A percentile compares a stretch with the other conserved stretches of the same genome.
phyloP scores from a whole-genome alignment of 2,888 invertebrate genomes.

The Fragum whitleyi region DNA sequence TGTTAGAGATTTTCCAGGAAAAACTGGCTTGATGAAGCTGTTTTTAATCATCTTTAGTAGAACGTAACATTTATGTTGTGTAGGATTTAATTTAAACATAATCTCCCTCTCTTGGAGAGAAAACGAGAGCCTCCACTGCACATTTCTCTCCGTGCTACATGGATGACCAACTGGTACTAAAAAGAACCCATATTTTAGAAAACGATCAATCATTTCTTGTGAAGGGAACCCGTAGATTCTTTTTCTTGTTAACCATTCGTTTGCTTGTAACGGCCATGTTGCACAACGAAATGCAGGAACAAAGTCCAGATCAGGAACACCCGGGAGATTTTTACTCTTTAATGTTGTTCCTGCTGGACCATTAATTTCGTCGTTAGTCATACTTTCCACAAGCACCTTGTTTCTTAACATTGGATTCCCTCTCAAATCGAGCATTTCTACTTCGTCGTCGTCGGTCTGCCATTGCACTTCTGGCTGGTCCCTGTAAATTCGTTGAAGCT shows the following conservation, averaged over 20 bases:
- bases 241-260: constrained; percentile 28
- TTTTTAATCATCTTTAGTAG: constrained; percentile 34
- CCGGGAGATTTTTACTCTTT: background rate
- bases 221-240: constrained; percentile 27
- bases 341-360: constrained; percentile 35
- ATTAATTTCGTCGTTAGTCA: constrained; percentile 37
- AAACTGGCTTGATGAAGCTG: constrained; percentile 18
- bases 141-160: constrained; percentile 8
- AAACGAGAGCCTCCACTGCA: constrained; percentile 44
- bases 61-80: constrained; percentile 38
- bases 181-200: constrained; percentile 32
- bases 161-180: constrained; percentile 36
- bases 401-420: constrained; percentile 26
- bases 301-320: constrained; percentile 21
- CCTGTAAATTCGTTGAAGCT: constrained; percentile 16
- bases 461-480: background rate
- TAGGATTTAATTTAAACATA: constrained; percentile 24
- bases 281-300: constrained; percentile 33
- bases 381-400: constrained; percentile 14
- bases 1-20: constrained; percentile 25
- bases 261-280: constrained; percentile 33
- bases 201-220: constrained; percentile 9
- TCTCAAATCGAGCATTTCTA: constrained; percentile 16
- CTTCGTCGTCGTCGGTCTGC: background rate
- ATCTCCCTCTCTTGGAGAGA: constrained; percentile 33